phyloP scores from a whole-genome alignment of 2,797 vertebrate genomes.

The Nannoperca obscura region DNA sequence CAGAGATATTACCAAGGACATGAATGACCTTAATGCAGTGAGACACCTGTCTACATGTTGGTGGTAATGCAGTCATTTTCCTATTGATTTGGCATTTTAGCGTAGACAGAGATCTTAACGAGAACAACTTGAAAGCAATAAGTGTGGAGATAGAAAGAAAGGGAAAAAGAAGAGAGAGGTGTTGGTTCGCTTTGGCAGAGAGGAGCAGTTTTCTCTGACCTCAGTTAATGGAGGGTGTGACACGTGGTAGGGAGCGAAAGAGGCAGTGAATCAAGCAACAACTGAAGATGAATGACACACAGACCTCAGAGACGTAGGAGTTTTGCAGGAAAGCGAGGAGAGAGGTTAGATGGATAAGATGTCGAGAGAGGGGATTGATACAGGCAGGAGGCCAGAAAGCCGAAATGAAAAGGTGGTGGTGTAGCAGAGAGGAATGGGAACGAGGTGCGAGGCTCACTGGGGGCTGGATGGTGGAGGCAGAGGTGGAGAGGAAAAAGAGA shows the following conservation, averaged over 20 bases:
- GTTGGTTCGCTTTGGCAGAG: slow-evolving; percentile 18
- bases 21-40: background rate
- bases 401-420: slow-evolving; percentile 59
- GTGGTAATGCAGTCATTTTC: background rate
- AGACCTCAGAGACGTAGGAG: slow-evolving; percentile 33
- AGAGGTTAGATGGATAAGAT: slow-evolving; percentile 42
- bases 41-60: background rate
- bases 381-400: slow-evolving; percentile 50
- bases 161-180: slow-evolving; percentile 3
- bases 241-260: slow-evolving; percentile 22
- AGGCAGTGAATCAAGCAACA: slow-evolving; percentile 25
- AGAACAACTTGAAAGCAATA: background rate
- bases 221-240: slow-evolving; percentile 22
- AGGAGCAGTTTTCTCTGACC: slow-evolving; percentile 25
- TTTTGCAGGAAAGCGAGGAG: slow-evolving; percentile 33
- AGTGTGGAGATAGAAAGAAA: background rate
- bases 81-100: background rate
- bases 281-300: slow-evolving; percentile 47
- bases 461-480: slow-evolving; percentile 47
- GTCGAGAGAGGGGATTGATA: slow-evolving; percentile 33
- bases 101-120: background rate
- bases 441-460: slow-evolving; percentile 47
- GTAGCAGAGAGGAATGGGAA: slow-evolving; percentile 47
- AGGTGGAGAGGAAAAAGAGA: slow-evolving; percentile 37
- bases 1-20: background rate